These are phyloP conservation scores for Lathamus discolor DNA, from an alignment of 2,113 vertebrate species.

Conservation along the genomic window DNA sequence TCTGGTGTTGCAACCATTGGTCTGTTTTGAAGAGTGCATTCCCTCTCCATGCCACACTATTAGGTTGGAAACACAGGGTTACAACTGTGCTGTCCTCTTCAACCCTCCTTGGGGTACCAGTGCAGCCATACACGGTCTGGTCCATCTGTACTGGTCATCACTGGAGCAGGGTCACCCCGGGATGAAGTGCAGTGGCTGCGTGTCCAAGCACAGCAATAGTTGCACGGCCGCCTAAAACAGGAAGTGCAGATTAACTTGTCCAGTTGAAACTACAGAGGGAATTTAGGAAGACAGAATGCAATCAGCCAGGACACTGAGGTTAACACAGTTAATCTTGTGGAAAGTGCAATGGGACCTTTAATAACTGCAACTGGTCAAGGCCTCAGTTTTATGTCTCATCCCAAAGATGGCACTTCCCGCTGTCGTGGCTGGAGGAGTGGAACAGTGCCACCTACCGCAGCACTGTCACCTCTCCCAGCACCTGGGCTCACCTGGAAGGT, in stretches of 20 bases:
- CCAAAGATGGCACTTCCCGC: slow-evolving; percentile 52
- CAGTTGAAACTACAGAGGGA: slow-evolving; percentile 57
- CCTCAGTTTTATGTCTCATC: slow-evolving; percentile 65
- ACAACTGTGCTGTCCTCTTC: not conserved
- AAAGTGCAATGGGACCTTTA: slow-evolving; percentile 70
- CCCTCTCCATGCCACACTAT: not conserved
- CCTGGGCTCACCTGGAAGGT: not conserved
- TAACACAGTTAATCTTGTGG: slow-evolving; percentile 71
- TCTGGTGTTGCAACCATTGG: not conserved
- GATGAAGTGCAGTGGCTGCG: not conserved
- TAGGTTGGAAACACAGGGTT: not conserved
- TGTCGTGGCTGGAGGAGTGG: not conserved
- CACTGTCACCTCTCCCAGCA: not conserved
- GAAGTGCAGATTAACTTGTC: slow-evolving; percentile 67
- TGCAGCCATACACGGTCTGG: fast-evolving
- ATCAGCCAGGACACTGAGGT: slow-evolving; percentile 67
- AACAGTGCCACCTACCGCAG: slow-evolving; percentile 51
- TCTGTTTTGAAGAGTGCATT: not conserved
- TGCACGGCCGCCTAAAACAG: not conserved
- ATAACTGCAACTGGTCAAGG: slow-evolving; percentile 68
- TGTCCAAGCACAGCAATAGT: not conserved
- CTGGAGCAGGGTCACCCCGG: not conserved
- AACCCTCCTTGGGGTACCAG: too few species aligned
- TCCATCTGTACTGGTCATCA: fast-evolving
- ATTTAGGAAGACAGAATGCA: slow-evolving; percentile 70